Evolutionary conservation across 64 coral and sea anemone species (phyloP).

Genomic region (Dendronephthya gigantea): DNA sequence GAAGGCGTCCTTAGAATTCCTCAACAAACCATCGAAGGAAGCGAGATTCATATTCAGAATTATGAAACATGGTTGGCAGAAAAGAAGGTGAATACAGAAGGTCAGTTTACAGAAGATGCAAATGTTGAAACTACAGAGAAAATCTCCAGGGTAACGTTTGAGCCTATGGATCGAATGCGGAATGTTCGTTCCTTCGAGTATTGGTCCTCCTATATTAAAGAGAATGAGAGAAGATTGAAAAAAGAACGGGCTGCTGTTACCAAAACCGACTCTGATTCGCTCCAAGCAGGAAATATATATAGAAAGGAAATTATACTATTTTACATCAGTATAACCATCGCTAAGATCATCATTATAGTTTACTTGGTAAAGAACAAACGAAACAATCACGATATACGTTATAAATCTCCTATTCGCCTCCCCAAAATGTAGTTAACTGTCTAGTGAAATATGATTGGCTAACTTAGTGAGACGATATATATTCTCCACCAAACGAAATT

Average conservation of each 20-base stretch:
- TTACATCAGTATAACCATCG: too few relatives aligned
- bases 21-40: neutral
- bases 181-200: neutral
- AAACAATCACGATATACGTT: too few relatives aligned
- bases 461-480: too few relatives aligned
- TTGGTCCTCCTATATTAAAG: neutral
- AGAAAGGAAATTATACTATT: neutral
- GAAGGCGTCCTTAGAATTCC: neutral
- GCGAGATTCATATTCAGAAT: neutral
- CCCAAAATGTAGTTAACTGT: too few relatives aligned
- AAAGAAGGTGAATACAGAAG: neutral
- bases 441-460: too few relatives aligned
- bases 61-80: neutral
- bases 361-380: too few relatives aligned
- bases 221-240: neutral
- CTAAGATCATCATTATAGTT: too few relatives aligned
- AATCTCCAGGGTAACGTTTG: neutral
- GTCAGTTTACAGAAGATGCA: neutral
- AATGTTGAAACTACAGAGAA: neutral
- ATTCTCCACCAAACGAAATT: too few relatives aligned
- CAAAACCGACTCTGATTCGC: neutral
- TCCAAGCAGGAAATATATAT: neutral
- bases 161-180: neutral
- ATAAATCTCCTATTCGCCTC: too few relatives aligned
- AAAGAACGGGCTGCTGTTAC: neutral